A percentile compares a stretch with the other conserved stretches of the same genome.
phyloP scores from a whole-genome alignment of 2,888 invertebrate species.

The Pomacea canaliculata region DNA sequence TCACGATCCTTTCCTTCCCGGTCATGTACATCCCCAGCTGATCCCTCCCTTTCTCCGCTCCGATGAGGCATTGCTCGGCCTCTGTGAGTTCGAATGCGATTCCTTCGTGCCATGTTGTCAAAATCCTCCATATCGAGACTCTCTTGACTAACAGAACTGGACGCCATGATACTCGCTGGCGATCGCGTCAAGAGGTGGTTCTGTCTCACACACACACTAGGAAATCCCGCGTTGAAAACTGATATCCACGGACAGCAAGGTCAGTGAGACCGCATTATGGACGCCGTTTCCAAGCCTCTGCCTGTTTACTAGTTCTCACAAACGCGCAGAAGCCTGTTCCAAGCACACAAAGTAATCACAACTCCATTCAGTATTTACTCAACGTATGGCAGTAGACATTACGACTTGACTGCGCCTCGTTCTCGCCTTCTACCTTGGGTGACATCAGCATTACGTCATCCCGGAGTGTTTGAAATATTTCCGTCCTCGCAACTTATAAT shows the following conservation, averaged over 20 bases:
- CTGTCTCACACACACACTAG: too few species aligned
- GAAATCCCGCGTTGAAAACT: too few species aligned
- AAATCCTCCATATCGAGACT: constrained; percentile 74
- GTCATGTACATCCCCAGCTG: constrained; percentile 38
- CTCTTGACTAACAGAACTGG: constrained; percentile 76
- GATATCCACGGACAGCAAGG: background rate
- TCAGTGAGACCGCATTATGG: background rate
- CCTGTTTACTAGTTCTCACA: constrained; percentile 8
- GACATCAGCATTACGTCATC: constrained; percentile 30
- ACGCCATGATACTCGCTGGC: constrained; percentile 71
- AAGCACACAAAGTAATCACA: too few species aligned
- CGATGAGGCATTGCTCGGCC: constrained; percentile 66
- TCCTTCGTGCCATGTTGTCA: constrained; percentile 73
- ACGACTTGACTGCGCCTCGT: constrained; percentile 24
- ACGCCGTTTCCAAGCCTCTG: background rate
- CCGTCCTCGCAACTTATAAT: background rate
- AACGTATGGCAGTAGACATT: constrained; percentile 25
- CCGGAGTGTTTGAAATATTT: constrained; percentile 24
- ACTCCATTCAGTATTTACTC: constrained; percentile 21
- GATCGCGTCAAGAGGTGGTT: too few species aligned
- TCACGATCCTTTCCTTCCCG: constrained; percentile 40
- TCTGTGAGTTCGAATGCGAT: constrained; percentile 73
- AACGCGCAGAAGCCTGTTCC: too few species aligned
- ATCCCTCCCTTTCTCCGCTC: constrained; percentile 37
- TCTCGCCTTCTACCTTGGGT: constrained; percentile 22